Percentiles rank a stretch among this genome's conserved stretches.
Evolutionary conservation across 2,888 invertebrate genomes (phyloP).

Genomic region (Unio pictorum): DNA sequence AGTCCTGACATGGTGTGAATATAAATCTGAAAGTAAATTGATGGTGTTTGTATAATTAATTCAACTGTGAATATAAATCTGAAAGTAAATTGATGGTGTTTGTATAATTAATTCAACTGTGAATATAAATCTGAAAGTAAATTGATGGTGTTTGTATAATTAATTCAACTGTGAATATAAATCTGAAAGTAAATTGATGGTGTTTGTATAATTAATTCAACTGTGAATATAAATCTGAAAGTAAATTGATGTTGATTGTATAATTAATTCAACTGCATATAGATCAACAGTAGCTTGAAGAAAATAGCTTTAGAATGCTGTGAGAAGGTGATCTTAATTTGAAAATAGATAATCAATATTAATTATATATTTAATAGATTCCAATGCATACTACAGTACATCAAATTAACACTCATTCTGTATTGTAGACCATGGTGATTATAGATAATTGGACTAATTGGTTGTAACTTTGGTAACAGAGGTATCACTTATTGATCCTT

Average conservation of each 20-base stretch:
- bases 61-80: slow-evolving; percentile 32
- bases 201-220: background rate
- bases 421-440: too few relatives aligned
- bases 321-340: too few relatives aligned
- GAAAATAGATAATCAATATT: too few relatives aligned
- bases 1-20: slow-evolving; percentile 34
- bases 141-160: background rate
- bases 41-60: background rate
- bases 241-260: background rate
- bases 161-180: slow-evolving; percentile 25
- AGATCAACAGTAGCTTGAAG: too few relatives aligned
- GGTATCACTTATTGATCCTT: too few relatives aligned
- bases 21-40: slow-evolving; percentile 18
- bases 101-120: slow-evolving; percentile 5
- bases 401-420: too few relatives aligned
- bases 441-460: too few relatives aligned
- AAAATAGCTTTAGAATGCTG: too few relatives aligned
- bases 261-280: too few relatives aligned
- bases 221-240: slow-evolving; percentile 27
- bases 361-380: too few relatives aligned
- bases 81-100: background rate
- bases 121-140: slow-evolving; percentile 22
- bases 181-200: slow-evolving; percentile 11
- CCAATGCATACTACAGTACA: too few relatives aligned
- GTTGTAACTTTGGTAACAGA: too few relatives aligned